phyloP scores from a whole-genome alignment of 2,888 invertebrate species.

The Clanis bilineata region DNA sequence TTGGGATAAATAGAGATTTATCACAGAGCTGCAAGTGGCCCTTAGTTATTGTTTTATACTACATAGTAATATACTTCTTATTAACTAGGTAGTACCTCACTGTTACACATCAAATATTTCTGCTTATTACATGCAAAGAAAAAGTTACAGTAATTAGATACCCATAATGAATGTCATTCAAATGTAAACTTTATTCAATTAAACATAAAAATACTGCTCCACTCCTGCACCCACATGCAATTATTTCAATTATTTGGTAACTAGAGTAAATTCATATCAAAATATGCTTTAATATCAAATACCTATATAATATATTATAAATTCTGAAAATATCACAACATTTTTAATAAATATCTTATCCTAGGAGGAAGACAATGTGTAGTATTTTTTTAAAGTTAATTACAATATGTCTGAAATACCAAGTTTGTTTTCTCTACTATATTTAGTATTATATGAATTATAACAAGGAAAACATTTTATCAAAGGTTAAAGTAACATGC shows the following conservation, averaged over 20 bases:
- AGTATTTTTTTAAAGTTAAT: slow-evolving; percentile 8
- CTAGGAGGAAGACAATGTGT: slow-evolving; percentile 41
- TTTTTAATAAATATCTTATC: slow-evolving; percentile 36
- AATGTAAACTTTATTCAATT: background rate
- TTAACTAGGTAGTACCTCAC: too few species aligned
- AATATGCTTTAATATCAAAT: slow-evolving; percentile 19
- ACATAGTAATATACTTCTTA: too few species aligned
- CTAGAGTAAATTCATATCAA: slow-evolving; percentile 28
- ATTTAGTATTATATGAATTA: too few species aligned
- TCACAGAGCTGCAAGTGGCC: too few species aligned
- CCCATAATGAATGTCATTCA: too few species aligned
- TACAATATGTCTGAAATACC: background rate
- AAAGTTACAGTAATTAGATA: too few species aligned
- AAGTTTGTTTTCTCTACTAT: background rate
- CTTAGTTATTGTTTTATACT: too few species aligned
- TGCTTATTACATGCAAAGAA: too few species aligned
- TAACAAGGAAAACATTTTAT: too few species aligned
- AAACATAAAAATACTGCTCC: slow-evolving; percentile 1
- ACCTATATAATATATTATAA: slow-evolving; percentile 14
- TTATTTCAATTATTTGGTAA: slow-evolving; percentile 35
- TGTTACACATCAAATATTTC: too few species aligned
- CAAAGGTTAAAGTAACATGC: too few species aligned
- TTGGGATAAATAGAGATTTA: too few species aligned
- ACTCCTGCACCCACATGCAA: background rate
- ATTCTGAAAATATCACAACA: slow-evolving; percentile 47